Evolutionary conservation across 1,140 invertebrate species (phyloP).

Genomic region (Notospermus geniculatus): DNA sequence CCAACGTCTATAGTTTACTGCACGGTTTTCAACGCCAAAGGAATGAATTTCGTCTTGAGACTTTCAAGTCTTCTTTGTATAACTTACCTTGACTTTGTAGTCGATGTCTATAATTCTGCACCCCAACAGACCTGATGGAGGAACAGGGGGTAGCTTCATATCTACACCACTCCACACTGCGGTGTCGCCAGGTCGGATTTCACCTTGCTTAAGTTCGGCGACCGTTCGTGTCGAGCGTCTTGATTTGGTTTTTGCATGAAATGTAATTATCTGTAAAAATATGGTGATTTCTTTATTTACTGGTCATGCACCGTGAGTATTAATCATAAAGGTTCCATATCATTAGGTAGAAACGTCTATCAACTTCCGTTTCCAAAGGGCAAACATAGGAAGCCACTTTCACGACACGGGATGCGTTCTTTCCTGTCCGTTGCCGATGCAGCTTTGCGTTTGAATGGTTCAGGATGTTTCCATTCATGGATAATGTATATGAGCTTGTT

Average conservation of each 20-base stretch:
- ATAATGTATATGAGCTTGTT: too few relatives aligned
- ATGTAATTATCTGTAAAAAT: slow-evolving; percentile 31
- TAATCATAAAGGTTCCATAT: too few relatives aligned
- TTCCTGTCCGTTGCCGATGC: too few relatives aligned
- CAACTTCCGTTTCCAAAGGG: not conserved
- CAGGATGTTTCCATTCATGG: too few relatives aligned
- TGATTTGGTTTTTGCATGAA: slow-evolving; percentile 27
- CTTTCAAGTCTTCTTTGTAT: not conserved
- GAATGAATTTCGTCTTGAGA: too few relatives aligned
- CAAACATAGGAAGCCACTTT: too few relatives aligned
- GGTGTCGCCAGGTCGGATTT: slow-evolving; percentile 34
- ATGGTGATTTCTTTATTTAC: not conserved
- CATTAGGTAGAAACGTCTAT: too few relatives aligned
- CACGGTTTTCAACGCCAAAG: too few relatives aligned
- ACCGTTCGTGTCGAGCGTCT: slow-evolving; percentile 34
- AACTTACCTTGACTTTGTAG: slow-evolving; percentile 42
- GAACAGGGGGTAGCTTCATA: slow-evolving; percentile 38
- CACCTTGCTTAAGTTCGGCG: slow-evolving; percentile 30
- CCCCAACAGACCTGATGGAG: slow-evolving; percentile 45
- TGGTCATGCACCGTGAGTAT: too few relatives aligned
- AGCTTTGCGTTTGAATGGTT: too few relatives aligned
- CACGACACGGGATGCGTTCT: too few relatives aligned
- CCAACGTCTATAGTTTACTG: too few relatives aligned
- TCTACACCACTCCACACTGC: slow-evolving; percentile 41
- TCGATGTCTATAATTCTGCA: slow-evolving; percentile 47